Base-by-base conservation (phyloP, 1,140 invertebrate genomes). In the Drosophila santomea region DNA sequence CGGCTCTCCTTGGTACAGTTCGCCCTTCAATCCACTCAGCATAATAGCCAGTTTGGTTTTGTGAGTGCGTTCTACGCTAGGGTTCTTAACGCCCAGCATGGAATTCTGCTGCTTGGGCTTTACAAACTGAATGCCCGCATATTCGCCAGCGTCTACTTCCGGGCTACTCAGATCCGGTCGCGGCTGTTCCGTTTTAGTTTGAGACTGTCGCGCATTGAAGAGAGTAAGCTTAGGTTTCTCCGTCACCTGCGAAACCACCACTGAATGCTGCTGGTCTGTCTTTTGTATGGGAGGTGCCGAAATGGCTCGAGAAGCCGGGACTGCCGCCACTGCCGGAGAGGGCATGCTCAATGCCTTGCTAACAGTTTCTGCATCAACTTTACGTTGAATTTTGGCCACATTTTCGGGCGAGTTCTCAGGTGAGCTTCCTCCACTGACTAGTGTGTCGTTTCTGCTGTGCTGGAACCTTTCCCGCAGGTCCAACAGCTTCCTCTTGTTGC, bases 41-140 rank as follows among this genome's bases (percentile, higher is more conserved):
- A 92, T 92, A 4, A 91, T 55, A 0, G 91, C 88, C 39, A 92
- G 51, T 60, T 92, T 92, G 3, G 82, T 86, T 67, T 91, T 92
- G 36, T 92, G 78, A 8, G 78, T 90, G n/a, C 88, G 81, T 35
- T 92, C 91, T 17, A 92, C 57, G 10, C 74, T 54, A 6, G 71
- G 74, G 57, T 88, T 91, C 45, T 74, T 84, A 0, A 39, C 36
- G 7, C 52, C 76, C 3, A 50, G 48, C 12, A 55, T 47, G 0
- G 85, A 60, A 12, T 77, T 52, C 1, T 74, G 59, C 36, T 83
- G 77, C 56, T 92, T 92, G 2, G 91, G 91, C 39, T 91, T 90
- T 0, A 92, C 90, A 60, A 92, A 92, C 39, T 84, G 68, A 51
- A 92, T 92, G 32, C 88, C 88, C 2, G 85, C 67, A 60, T 78